Evolutionary conservation across 2,113 vertebrate genomes (phyloP).

Genomic region (Nothobranchius furzeri): DNA sequence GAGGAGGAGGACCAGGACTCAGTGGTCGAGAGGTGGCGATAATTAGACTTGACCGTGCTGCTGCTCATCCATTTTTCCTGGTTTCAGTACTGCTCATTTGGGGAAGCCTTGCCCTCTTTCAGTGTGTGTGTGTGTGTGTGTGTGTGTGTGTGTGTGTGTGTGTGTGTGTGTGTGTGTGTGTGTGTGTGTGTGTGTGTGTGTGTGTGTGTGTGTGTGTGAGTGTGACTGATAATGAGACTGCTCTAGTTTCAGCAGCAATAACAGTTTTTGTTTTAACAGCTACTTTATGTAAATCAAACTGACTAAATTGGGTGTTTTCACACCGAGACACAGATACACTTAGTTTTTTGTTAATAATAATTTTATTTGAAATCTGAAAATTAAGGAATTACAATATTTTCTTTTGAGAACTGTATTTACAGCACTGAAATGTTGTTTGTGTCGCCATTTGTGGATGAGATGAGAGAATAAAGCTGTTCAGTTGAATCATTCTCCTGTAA

Average conservation of each 20-base stretch:
- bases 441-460: too few species aligned
- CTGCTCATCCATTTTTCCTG: constrained; percentile 63
- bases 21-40: constrained; percentile 45
- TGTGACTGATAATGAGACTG: not conserved
- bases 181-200: constrained; percentile 6
- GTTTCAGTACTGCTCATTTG: constrained; percentile 47
- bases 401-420: too few species aligned
- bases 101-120: constrained; percentile 9
- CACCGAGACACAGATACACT: too few species aligned
- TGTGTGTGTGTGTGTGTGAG: not conserved
- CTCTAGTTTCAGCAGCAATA: constrained; percentile 13
- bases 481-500: too few species aligned
- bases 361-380: too few species aligned
- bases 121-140: constrained; percentile 5
- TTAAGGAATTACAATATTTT: too few species aligned
- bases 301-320: too few species aligned
- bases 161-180: constrained; percentile 5
- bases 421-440: too few species aligned
- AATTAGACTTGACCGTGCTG: constrained; percentile 59
- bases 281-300: not conserved
- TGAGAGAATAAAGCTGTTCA: too few species aligned
- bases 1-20: constrained; percentile 30
- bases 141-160: constrained; percentile 3
- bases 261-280: not conserved
- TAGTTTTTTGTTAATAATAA: too few species aligned